phyloP scores from a whole-genome alignment of 2,888 invertebrate species.

The Leptothorax acervorum region DNA sequence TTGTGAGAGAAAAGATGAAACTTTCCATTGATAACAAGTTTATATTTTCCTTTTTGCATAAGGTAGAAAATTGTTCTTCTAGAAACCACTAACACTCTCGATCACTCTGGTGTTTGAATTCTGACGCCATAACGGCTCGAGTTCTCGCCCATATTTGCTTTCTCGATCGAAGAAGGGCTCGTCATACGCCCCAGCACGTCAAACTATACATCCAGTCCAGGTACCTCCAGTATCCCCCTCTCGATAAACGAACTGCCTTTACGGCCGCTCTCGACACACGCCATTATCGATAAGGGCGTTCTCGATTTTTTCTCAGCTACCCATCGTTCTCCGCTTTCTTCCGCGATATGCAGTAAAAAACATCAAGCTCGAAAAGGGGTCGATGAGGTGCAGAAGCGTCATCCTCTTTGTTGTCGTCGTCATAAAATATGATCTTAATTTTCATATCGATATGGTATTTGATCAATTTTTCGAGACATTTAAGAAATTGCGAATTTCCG shows the following conservation, averaged over 20 bases:
- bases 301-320: slow-evolving; percentile 49
- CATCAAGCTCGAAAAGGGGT: slow-evolving; percentile 38
- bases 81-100: slow-evolving; percentile 13
- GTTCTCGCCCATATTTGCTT: slow-evolving; percentile 34
- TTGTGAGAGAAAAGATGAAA: not conserved
- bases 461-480: slow-evolving; percentile 19
- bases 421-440: slow-evolving; percentile 34
- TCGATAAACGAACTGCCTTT: slow-evolving; percentile 63
- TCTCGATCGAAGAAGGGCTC: slow-evolving; percentile 41
- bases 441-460: slow-evolving; percentile 4
- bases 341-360: slow-evolving; percentile 31
- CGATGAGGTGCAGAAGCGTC: slow-evolving; percentile 30
- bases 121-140: slow-evolving; percentile 33
- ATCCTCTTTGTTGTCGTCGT: not conserved
- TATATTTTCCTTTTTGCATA: not conserved
- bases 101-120: slow-evolving; percentile 34
- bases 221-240: slow-evolving; percentile 8
- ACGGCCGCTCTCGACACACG: slow-evolving; percentile 49
- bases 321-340: slow-evolving; percentile 31
- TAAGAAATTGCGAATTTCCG: slow-evolving; percentile 9
- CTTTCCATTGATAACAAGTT: not conserved
- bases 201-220: slow-evolving; percentile 48
- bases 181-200: slow-evolving; percentile 30
- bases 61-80: not conserved
- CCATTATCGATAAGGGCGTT: slow-evolving; percentile 67